A percentile compares a stretch with the other conserved stretches of the same genome.
Conservation (phyloP, 2,888 invertebrate genomes). For the Plutella xylostella region DNA sequence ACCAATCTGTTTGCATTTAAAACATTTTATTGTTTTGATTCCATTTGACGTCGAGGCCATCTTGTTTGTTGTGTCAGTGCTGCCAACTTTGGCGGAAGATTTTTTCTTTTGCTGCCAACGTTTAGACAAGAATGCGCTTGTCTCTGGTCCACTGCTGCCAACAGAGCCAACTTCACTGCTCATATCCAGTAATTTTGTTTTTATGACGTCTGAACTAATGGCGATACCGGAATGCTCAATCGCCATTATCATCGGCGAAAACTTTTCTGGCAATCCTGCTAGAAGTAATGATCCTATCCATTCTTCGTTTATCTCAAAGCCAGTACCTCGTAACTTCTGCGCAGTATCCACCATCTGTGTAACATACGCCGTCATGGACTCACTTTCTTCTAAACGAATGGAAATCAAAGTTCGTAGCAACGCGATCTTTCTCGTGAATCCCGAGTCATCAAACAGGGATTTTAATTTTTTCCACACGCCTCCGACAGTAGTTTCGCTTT, state of each 20-base stretch:
- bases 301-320: constrained; percentile 3
- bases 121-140: not conserved
- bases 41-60: not conserved
- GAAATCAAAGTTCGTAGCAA: constrained; percentile 1
- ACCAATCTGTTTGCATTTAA: constrained; percentile 8
- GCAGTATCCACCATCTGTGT: not conserved
- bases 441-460: constrained; percentile 1
- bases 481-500: not conserved
- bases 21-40: constrained; percentile 8
- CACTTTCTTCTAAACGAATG: not conserved
- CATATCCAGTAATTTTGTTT: not conserved
- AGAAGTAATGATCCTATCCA: constrained; percentile 4
- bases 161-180: no score
- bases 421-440: constrained; percentile 1
- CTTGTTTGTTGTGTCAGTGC: not conserved
- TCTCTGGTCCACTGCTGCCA: no score
- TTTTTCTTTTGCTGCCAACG: not conserved
- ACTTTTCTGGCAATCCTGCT: constrained; percentile 1
- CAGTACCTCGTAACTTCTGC: constrained; percentile 1
- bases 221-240: not conserved
- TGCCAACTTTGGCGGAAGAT: not conserved
- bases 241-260: not conserved
- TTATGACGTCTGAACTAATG: not conserved
- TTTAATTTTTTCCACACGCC: constrained; percentile 5
- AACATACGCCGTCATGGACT: not conserved